These are phyloP conservation scores for Ormyrus labotus DNA, from an alignment of 2,888 invertebrate genomes.

Conservation along the genomic window DNA sequence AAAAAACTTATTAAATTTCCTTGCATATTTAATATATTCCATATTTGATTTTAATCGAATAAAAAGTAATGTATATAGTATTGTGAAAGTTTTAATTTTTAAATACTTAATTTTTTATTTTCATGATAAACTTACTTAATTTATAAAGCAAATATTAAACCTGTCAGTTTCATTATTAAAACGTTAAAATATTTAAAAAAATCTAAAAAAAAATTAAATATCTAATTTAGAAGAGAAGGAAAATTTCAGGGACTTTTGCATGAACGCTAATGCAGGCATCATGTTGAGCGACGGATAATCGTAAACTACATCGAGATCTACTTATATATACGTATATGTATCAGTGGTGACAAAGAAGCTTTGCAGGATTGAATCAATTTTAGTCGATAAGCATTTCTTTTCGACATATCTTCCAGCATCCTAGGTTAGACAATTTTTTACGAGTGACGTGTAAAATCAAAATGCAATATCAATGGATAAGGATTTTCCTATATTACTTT, in stretches of 20 bases:
- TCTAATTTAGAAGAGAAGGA: not conserved
- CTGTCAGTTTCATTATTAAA: too few species aligned
- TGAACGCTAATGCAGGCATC: constrained; percentile 42
- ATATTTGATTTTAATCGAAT: not conserved
- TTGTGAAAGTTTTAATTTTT: not conserved
- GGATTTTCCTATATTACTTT: constrained; percentile 1
- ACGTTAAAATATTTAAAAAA: too few species aligned
- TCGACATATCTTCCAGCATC: constrained; percentile 36
- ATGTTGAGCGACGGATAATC: constrained; percentile 50
- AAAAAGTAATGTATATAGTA: not conserved
- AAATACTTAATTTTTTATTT: constrained; percentile 1
- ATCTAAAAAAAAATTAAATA: not conserved
- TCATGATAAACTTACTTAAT: too few species aligned
- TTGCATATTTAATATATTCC: too few species aligned
- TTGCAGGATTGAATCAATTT: constrained; percentile 5
- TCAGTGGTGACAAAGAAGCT: constrained; percentile 52
- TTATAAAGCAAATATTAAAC: too few species aligned
- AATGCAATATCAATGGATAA: constrained; percentile 24
- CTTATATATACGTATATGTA: constrained; percentile 14
- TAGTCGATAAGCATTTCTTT: constrained; percentile 7
- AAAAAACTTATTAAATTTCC: too few species aligned
- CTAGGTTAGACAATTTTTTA: constrained; percentile 12
- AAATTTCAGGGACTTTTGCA: constrained; percentile 29
- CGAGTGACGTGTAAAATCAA: constrained; percentile 9
- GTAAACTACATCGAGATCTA: constrained; percentile 43